These are phyloP conservation scores for Rhopilema esculentum DNA, from an alignment of 30 jellyfish, hydroid and myxozoan species.

Conservation along the genomic window DNA sequence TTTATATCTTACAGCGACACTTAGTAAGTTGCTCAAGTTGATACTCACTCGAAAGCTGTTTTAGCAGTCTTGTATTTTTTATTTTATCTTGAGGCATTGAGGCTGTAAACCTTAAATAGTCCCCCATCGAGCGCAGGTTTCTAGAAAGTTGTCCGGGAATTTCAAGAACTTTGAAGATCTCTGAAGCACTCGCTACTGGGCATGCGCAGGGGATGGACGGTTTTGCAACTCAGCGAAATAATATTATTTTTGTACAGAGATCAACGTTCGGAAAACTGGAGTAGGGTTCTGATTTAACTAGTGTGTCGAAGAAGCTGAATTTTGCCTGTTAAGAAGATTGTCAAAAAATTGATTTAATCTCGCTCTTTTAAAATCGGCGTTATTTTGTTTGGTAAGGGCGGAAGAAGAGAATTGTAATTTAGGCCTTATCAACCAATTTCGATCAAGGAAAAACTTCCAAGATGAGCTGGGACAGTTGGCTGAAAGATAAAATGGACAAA, in stretches of 20 bases:
- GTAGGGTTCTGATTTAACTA: not conserved
- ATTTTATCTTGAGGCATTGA: too few relatives aligned
- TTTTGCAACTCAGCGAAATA: not conserved
- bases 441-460: not conserved
- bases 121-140: too few relatives aligned
- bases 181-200: too few relatives aligned
- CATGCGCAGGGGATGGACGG: not conserved
- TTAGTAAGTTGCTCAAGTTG: too few relatives aligned
- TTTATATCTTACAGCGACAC: too few relatives aligned
- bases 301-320: too few relatives aligned
- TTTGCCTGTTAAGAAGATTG: too few relatives aligned
- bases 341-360: not conserved
- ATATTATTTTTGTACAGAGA: not conserved
- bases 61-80: too few relatives aligned
- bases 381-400: not conserved
- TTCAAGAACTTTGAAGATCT: too few relatives aligned
- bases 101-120: too few relatives aligned
- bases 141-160: not conserved
- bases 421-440: conserved; percentile 27
- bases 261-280: not conserved
- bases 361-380: not conserved
- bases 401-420: not conserved
- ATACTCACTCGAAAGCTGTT: too few relatives aligned
- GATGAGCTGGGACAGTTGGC: conserved; percentile 78
- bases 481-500: conserved; percentile 70